Percentiles rank a stretch among this genome's conserved stretches.
Conservation (phyloP, 2,113 vertebrate species). For the Phaethon lepturus region DNA sequence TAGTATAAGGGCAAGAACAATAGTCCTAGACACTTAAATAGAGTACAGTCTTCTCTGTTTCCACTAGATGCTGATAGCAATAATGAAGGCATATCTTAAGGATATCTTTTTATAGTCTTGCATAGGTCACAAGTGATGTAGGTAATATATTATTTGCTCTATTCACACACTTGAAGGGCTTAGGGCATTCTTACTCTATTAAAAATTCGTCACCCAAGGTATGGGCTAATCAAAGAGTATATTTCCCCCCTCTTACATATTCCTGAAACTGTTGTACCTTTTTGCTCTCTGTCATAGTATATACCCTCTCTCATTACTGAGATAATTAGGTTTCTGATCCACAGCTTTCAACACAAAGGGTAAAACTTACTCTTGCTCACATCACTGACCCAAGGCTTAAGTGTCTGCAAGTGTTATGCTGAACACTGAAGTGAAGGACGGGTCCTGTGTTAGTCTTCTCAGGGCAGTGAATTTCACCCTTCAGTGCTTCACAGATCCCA, state of each 20-base stretch:
- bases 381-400: not conserved
- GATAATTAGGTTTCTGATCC: not conserved
- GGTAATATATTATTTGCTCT: not conserved
- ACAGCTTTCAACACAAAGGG: not conserved
- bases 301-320: not conserved
- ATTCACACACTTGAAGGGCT: not conserved
- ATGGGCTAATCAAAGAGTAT: not conserved
- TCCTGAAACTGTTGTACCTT: not conserved
- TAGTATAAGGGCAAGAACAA: not conserved
- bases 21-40: not conserved
- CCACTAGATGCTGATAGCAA: not conserved
- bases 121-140: not conserved
- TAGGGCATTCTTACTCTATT: not conserved
- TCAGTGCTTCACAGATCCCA: not conserved
- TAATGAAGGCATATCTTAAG: not conserved
- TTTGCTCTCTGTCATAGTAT: not conserved
- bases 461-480: not conserved
- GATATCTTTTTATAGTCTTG: fast-evolving
- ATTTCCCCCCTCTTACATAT: not conserved
- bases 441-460: not conserved
- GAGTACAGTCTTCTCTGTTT: not conserved
- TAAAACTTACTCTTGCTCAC: constrained; percentile 17
- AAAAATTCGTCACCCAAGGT: not conserved
- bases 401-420: not conserved
- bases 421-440: not conserved